Evolutionary conservation across 2,113 vertebrate genomes (phyloP).

Genomic region (Scartelaos histophorus): DNA sequence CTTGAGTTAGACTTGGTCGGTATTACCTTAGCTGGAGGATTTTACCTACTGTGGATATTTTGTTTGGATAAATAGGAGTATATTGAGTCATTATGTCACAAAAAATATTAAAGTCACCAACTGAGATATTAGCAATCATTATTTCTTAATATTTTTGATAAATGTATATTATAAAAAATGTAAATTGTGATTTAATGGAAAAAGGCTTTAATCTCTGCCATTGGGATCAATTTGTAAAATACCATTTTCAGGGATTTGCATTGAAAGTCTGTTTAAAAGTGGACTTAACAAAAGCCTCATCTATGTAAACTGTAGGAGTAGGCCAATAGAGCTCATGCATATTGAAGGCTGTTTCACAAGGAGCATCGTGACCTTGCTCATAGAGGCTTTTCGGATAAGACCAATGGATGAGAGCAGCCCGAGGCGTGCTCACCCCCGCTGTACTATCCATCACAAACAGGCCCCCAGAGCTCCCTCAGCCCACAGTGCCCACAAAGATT

Average conservation of each 20-base stretch:
- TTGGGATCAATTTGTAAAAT: background rate
- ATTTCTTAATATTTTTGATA: no score
- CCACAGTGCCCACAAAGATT: slow-evolving; percentile 34
- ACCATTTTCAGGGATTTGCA: background rate
- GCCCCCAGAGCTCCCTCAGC: slow-evolving; percentile 39
- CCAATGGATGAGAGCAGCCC: slow-evolving; percentile 51
- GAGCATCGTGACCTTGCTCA: slow-evolving; percentile 45
- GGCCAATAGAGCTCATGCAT: slow-evolving; percentile 31
- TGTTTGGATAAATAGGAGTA: no score
- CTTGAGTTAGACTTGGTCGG: no score
- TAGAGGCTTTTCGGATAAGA: slow-evolving; percentile 36
- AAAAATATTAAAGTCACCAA: background rate
- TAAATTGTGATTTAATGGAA: background rate
- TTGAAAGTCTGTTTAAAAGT: background rate
- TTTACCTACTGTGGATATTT: no score
- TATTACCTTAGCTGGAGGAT: no score
- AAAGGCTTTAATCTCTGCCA: background rate
- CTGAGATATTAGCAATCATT: background rate
- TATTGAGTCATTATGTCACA: no score
- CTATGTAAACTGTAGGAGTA: slow-evolving; percentile 24
- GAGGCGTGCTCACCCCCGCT: slow-evolving; percentile 45
- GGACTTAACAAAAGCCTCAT: slow-evolving; percentile 7
- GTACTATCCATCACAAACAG: slow-evolving; percentile 52
- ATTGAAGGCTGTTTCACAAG: slow-evolving; percentile 33
- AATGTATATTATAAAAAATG: background rate